These are phyloP conservation scores for Drosophila pandora DNA, from an alignment of 1,140 invertebrate genomes.

Conservation along the genomic window DNA sequence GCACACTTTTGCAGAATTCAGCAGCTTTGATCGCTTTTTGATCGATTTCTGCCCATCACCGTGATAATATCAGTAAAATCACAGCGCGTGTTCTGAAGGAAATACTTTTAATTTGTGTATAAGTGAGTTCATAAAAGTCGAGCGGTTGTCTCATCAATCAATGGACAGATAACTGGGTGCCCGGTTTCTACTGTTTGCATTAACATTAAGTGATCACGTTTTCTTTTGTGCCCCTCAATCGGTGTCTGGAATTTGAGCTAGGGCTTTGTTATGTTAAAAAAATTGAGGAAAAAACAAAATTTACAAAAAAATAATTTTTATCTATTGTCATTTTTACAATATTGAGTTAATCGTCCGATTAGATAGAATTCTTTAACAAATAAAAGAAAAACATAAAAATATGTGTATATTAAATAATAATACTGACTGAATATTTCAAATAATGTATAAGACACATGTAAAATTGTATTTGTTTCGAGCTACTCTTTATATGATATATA, in stretches of 20 bases:
- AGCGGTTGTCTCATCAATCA: conserved; percentile 47
- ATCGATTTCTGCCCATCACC: conserved; percentile 54
- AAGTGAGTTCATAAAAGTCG: conserved; percentile 26
- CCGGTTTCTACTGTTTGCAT: conserved; percentile 15
- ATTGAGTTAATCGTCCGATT: conserved; percentile 19
- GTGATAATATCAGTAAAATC: conserved; percentile 34
- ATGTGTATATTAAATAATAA: too few relatives aligned
- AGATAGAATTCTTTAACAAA: conserved; percentile 18
- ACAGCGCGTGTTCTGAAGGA: conserved; percentile 35
- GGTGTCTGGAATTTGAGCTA: conserved; percentile 36
- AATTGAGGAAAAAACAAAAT: background rate
- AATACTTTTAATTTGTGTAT: conserved; percentile 32
- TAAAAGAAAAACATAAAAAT: background rate
- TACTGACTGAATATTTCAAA: too few relatives aligned
- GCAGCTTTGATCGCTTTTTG: conserved; percentile 62
- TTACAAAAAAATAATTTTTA: background rate
- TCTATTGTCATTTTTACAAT: conserved; percentile 4
- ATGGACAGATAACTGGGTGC: conserved; percentile 9
- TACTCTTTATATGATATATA: too few relatives aligned
- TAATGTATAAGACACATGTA: too few relatives aligned
- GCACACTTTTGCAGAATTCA: conserved; percentile 5
- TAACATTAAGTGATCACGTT: conserved; percentile 54
- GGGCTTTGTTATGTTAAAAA: conserved; percentile 15
- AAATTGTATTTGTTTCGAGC: too few relatives aligned
- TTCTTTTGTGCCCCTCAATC: conserved; percentile 28